Conservation (phyloP, 2,797 vertebrate genomes). For the Muscicapa comitata region DNA sequence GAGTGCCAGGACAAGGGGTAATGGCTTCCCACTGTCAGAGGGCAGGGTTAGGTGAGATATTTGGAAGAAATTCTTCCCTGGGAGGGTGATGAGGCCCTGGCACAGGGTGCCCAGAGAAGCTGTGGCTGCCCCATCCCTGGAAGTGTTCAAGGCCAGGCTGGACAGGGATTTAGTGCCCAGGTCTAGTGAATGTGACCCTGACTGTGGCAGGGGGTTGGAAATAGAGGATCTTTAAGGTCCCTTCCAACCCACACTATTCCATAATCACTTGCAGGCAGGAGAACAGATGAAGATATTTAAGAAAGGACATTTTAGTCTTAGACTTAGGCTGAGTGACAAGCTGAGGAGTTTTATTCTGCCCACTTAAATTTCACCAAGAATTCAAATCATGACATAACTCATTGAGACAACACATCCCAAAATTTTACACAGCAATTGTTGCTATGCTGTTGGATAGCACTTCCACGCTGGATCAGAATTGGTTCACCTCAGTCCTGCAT, state of each 20-base stretch:
- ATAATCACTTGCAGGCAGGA: not conserved
- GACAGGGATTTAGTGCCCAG: not conserved
- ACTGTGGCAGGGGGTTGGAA: fast-evolving
- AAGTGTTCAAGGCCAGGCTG: not conserved
- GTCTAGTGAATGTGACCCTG: not conserved
- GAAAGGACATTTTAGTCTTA: not conserved
- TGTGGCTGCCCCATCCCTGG: not conserved
- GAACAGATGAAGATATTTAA: not conserved
- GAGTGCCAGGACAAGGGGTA: not conserved
- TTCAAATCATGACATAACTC: fast-evolving
- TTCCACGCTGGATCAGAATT: not conserved
- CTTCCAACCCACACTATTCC: not conserved
- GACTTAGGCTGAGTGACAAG: not conserved
- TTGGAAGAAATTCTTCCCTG: not conserved
- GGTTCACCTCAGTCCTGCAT: not conserved
- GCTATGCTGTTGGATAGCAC: not conserved
- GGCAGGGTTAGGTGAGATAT: not conserved
- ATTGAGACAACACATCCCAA: fast-evolving
- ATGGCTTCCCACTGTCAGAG: not conserved
- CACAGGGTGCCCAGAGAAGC: not conserved
- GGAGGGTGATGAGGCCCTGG: not conserved
- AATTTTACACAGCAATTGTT: not conserved
- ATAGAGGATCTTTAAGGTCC: not conserved
- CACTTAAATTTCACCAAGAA: not conserved
- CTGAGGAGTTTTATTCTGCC: not conserved